Conservation (phyloP, 2,113 vertebrate species). For the Piliocolobus tephrosceles region DNA sequence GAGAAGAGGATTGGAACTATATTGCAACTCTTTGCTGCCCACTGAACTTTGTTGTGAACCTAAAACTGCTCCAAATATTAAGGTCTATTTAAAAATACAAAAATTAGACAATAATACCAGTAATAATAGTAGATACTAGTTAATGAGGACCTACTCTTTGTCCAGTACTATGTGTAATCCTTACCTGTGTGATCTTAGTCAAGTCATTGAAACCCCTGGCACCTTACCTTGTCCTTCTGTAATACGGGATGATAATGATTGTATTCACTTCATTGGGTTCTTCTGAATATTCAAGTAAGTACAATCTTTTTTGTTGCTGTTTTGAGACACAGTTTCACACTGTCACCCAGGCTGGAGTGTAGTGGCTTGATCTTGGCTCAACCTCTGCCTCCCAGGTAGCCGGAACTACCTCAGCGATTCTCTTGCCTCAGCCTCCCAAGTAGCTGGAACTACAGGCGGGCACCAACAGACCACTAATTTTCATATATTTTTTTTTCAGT, state of each 20-base stretch:
- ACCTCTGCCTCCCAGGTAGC: no score
- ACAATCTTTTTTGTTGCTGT: not conserved
- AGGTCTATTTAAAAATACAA: not conserved
- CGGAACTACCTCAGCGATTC: no score
- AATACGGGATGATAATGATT: not conserved
- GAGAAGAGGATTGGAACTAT: accelerated
- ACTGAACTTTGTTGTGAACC: not conserved
- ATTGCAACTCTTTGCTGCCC: not conserved
- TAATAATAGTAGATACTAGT: not conserved
- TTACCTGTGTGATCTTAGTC: not conserved
- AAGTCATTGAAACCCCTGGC: not conserved
- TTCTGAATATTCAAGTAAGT: not conserved
- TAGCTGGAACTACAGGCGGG: no score
- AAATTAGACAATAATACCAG: not conserved
- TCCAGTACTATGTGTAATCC: no score
- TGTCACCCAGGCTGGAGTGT: no score
- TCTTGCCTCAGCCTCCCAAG: no score
- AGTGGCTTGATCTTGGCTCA: no score
- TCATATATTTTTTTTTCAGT: no score
- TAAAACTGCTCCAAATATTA: not conserved
- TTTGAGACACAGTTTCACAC: no score
- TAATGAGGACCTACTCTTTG: not conserved
- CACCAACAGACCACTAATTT: no score
- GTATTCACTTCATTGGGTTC: no score
- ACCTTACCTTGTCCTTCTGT: not conserved